A percentile compares a stretch with the other conserved stretches of the same genome.
Conservation (phyloP, 1,140 invertebrate genomes). For the Hesperophylax magnus region DNA sequence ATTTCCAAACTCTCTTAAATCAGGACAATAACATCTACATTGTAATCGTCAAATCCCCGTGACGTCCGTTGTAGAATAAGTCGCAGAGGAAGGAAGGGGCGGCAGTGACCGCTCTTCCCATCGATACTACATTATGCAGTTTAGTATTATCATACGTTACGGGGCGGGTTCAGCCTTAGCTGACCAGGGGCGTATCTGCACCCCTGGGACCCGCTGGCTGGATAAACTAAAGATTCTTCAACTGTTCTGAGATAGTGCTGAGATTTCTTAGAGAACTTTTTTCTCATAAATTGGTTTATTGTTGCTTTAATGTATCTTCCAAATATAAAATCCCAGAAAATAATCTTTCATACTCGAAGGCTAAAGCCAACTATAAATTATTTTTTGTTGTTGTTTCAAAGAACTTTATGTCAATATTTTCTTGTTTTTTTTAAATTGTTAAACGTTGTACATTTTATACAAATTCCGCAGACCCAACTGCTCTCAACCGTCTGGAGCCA, state of each 20-base stretch:
- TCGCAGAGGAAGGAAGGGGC: neutral
- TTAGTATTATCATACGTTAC: constrained; percentile 54
- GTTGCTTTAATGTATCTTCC: too few species aligned
- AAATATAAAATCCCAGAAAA: too few species aligned
- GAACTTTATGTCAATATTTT: too few species aligned
- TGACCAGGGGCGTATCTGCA: constrained; percentile 21
- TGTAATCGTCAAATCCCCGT: constrained; percentile 18
- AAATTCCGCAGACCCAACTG: too few species aligned
- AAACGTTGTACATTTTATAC: too few species aligned
- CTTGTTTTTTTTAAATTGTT: too few species aligned
- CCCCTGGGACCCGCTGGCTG: constrained; percentile 26
- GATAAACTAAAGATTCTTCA: neutral
- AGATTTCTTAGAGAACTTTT: neutral
- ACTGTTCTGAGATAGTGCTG: neutral
- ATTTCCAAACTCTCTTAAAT: neutral
- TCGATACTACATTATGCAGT: constrained; percentile 52
- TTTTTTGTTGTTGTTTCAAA: too few species aligned
- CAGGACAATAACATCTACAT: neutral
- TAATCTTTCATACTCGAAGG: too few species aligned
- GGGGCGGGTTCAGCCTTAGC: constrained; percentile 1
- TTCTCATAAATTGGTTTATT: too few species aligned
- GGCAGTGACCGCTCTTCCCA: constrained; percentile 1
- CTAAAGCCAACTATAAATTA: too few species aligned
- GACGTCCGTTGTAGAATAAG: constrained; percentile 35
- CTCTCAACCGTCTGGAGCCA: too few species aligned